Percentiles rank a stretch among this genome's conserved stretches.
Conservation (phyloP, 2,888 invertebrate genomes). For the Endomychus coccineus region DNA sequence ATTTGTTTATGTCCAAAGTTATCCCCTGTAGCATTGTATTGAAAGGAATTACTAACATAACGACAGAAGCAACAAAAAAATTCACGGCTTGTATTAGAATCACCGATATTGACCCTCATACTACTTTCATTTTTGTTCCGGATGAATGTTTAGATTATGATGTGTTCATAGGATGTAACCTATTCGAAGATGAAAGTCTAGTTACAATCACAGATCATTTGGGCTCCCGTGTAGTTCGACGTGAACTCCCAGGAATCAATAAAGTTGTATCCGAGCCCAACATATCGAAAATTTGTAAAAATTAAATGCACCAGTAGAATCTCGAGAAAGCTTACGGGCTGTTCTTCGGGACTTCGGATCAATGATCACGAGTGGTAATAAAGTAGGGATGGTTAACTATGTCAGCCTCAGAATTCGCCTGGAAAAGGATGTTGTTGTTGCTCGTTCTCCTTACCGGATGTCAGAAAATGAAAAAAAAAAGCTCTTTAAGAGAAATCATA, state of each 20-base stretch:
- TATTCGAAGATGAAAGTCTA: slow-evolving; percentile 14
- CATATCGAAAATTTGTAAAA: slow-evolving; percentile 7
- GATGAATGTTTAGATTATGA: slow-evolving; percentile 13
- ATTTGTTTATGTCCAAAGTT: too few species aligned
- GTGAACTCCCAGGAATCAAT: slow-evolving; percentile 8
- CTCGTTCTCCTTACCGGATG: slow-evolving; percentile 1
- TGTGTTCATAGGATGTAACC: slow-evolving; percentile 15
- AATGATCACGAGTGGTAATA: slow-evolving; percentile 19
- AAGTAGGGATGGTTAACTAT: slow-evolving; percentile 17
- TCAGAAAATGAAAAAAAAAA: too few species aligned
- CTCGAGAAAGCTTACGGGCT: slow-evolving; percentile 2
- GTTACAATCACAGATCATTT: too few species aligned
- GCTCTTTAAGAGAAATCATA: too few species aligned
- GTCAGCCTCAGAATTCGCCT: slow-evolving; percentile 9
- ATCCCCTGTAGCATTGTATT: slow-evolving; percentile 3
- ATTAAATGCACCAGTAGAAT: slow-evolving; percentile 14
- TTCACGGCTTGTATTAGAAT: too few species aligned
- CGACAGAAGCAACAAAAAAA: slow-evolving; percentile 11
- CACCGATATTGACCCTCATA: too few species aligned
- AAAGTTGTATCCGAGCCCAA: slow-evolving; percentile 5
- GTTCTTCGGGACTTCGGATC: slow-evolving; percentile 10
- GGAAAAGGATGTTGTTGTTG: slow-evolving; percentile 2
- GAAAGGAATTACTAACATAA: slow-evolving; percentile 11
- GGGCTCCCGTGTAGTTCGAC: slow-evolving; percentile 12
- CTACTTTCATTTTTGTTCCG: slow-evolving; percentile 11